Evolutionary conservation across 2,113 vertebrate genomes (phyloP).

Genomic region (Siniperca chuatsi): DNA sequence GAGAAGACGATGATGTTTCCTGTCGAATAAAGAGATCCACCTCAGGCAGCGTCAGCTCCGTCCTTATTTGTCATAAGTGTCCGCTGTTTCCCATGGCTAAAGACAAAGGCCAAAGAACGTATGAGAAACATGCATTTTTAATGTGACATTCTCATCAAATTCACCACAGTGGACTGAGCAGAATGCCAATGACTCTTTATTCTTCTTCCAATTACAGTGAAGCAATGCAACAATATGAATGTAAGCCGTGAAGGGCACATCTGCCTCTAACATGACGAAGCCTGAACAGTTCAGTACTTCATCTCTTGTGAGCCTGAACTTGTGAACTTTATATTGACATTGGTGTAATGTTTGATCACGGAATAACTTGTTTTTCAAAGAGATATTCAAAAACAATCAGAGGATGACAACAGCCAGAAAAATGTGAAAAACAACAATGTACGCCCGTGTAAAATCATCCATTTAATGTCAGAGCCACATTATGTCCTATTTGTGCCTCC

Average conservation of each 20-base stretch:
- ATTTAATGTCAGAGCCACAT: constrained; percentile 24
- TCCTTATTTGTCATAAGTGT: constrained; percentile 82
- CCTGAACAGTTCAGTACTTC: constrained; percentile 18
- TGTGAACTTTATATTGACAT: constrained; percentile 28
- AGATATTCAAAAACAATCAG: constrained; percentile 17
- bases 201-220: constrained; percentile 64
- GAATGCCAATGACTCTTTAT: constrained; percentile 77
- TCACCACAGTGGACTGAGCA: constrained; percentile 65
- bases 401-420: neutral
- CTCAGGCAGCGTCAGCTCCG: constrained; percentile 60
- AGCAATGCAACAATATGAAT: constrained; percentile 39
- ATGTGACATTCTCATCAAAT: constrained; percentile 81
- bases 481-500: constrained; percentile 30
- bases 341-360: constrained; percentile 10
- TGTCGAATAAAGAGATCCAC: constrained; percentile 64
- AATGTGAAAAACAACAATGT: neutral
- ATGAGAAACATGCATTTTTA: constrained; percentile 83
- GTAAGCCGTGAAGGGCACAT: constrained; percentile 60
- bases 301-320: constrained; percentile 41
- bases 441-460: neutral
- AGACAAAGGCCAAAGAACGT: constrained; percentile 80
- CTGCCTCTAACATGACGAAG: constrained; percentile 28
- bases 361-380: constrained; percentile 34
- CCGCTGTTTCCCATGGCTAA: constrained; percentile 70
- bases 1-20: constrained; percentile 61